Conservation (phyloP, 2,888 invertebrate species). For the Pasiphila rectangulata region DNA sequence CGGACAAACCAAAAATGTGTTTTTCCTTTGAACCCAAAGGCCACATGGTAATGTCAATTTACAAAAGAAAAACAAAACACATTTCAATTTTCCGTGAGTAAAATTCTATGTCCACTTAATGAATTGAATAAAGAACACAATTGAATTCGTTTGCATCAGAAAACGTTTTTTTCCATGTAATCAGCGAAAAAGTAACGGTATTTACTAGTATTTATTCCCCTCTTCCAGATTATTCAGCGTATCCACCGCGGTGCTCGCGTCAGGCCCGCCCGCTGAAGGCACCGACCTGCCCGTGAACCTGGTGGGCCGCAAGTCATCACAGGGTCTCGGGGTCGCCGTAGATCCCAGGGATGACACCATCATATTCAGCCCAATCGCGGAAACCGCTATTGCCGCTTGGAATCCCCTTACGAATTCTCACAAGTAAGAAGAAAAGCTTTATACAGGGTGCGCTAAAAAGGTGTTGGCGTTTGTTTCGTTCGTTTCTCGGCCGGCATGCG, state of each 20-base stretch:
- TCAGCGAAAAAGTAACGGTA: too few relatives aligned
- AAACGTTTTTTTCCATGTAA: too few relatives aligned
- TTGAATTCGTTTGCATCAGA: too few relatives aligned
- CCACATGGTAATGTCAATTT: too few relatives aligned
- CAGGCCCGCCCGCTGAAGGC: constrained; percentile 86
- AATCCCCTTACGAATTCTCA: constrained; percentile 87
- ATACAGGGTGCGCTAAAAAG: background rate
- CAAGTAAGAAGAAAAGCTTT: constrained; percentile 80
- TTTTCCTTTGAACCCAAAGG: too few relatives aligned
- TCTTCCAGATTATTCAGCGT: constrained; percentile 86
- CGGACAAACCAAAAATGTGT: too few relatives aligned
- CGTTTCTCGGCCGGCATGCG: too few relatives aligned
- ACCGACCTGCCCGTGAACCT: constrained; percentile 87
- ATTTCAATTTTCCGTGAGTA: too few relatives aligned
- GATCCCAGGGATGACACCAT: constrained; percentile 87
- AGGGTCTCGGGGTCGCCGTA: constrained; percentile 87
- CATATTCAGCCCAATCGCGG: constrained; percentile 88
- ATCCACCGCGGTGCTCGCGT: constrained; percentile 85
- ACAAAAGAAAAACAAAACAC: too few relatives aligned
- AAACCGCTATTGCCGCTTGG: constrained; percentile 91
- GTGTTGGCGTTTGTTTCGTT: too few relatives aligned
- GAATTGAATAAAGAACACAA: too few relatives aligned
- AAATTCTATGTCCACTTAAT: too few relatives aligned
- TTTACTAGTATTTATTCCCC: background rate
- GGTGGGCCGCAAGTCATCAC: constrained; percentile 91